Evolutionary conservation across 2,888 invertebrate genomes (phyloP), one percentile per base, ranked within the genome.

Genomic region (Brachyopa scutellaris): DNA sequence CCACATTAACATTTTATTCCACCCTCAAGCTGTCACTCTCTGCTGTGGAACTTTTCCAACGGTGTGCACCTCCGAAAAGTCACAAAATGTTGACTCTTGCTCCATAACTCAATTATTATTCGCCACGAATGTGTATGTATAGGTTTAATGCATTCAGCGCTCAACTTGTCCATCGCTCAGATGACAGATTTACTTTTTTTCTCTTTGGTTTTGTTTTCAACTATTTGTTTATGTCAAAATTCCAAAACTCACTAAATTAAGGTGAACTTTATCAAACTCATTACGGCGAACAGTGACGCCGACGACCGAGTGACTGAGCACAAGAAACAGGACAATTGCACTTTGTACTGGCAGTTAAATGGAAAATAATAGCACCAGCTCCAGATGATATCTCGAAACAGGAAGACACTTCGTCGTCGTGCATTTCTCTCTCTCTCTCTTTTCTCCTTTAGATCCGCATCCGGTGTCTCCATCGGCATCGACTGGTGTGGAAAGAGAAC

Each of bases 261-360:
- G 59, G 51, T 73, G 59, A 66, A 78, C 59, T 78, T 73, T 66
- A 59, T 73, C 59, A 73, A 73, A 73, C 66, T 78, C 59, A 61
- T 61, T 61, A 59, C 59, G 59, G 29, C n/a, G n/a, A 59, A 42
- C 72, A 51, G 9, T 4, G n/a, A 42, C 26, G n/a, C n/a, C n/a
- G n/a, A n/a, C 53, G 61, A 11, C 42, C 55, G 4, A 47, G 33
- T 62, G 51, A 15, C 29, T 31, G 40, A 15, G 7, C 13, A 23
- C 62, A 21, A 33, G 19, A 47, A 57, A 26, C 36, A 47, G 38
- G 47, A 72, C 59, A 61, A 66, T 61, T 67, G 73, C 45, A 53
- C 49, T 53, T 66, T 55, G 57, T 57, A 33, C 23, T 49, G 13
- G 33, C n/a, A 51, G 23, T 38, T 53, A 57, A 57, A 57, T 9